Conservation (phyloP, 1,140 invertebrate species). For the Pinna nobilis region DNA sequence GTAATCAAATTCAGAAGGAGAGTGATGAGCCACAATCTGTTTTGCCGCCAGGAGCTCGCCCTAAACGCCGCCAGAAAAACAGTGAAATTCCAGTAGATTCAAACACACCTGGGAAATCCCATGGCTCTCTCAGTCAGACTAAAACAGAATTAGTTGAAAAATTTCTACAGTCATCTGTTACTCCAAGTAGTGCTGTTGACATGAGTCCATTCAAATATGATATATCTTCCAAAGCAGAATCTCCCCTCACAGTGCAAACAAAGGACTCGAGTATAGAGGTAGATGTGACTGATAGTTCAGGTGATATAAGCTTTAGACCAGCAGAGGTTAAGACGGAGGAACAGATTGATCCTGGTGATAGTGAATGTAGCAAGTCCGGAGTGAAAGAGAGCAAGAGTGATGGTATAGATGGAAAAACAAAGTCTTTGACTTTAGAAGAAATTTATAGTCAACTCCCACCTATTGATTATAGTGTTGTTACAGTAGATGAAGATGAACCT, state of each 20-base stretch:
- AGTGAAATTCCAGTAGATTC: conserved; percentile 31
- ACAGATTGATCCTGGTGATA: conserved; percentile 31
- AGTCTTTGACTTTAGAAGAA: conserved; percentile 56
- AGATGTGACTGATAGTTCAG: conserved; percentile 39
- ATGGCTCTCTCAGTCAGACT: conserved; percentile 69
- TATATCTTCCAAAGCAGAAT: conserved; percentile 31
- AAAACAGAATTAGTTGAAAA: conserved; percentile 80
- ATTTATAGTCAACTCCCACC: conserved; percentile 78
- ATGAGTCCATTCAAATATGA: conserved; percentile 62
- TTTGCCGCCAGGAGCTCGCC: conserved; percentile 65
- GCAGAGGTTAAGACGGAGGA: conserved; percentile 35
- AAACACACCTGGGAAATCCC: conserved; percentile 42
- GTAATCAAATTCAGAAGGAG: conserved; percentile 72
- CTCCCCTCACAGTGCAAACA: conserved; percentile 5
- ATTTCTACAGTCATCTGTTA: conserved; percentile 75
- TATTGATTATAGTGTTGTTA: conserved; percentile 78
- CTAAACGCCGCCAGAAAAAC: conserved; percentile 53
- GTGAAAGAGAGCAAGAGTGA: background rate
- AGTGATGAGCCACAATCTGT: conserved; percentile 59
- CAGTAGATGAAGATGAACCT: conserved; percentile 73
- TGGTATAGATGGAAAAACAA: background rate
- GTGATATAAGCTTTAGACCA: conserved; percentile 29
- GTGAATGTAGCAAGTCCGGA: background rate
- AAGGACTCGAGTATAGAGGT: conserved; percentile 29
- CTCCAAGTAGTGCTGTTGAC: conserved; percentile 55